phyloP scores from a whole-genome alignment of 2,888 invertebrate species.

The Perdita meconis region DNA sequence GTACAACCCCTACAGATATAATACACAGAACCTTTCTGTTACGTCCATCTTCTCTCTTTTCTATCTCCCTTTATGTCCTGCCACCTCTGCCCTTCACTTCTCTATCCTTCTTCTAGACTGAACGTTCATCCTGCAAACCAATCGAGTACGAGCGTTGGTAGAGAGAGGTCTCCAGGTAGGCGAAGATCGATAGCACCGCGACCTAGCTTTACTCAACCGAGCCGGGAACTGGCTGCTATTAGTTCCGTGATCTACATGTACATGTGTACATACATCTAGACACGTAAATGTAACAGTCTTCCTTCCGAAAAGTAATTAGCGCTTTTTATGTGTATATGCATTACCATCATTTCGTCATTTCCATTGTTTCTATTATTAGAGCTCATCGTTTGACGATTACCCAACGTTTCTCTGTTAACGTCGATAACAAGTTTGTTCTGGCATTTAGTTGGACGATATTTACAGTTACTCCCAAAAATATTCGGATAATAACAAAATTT shows the following conservation, averaged over 20 bases:
- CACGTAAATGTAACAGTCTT: background rate
- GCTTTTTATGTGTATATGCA: slow-evolving; percentile 33
- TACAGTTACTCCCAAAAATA: too few relatives aligned
- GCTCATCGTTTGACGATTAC: slow-evolving; percentile 24
- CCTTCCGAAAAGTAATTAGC: slow-evolving; percentile 59
- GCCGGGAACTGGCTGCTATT: slow-evolving; percentile 76
- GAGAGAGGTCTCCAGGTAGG: slow-evolving; percentile 79
- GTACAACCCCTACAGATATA: slow-evolving; percentile 34
- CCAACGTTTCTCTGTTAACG: background rate
- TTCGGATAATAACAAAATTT: too few relatives aligned
- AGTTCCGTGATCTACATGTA: slow-evolving; percentile 70
- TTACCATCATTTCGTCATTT: background rate
- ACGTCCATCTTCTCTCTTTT: slow-evolving; percentile 15
- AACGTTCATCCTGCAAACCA: slow-evolving; percentile 65
- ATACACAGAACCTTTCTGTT: slow-evolving; percentile 58
- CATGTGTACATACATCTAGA: slow-evolving; percentile 14
- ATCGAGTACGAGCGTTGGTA: slow-evolving; percentile 62
- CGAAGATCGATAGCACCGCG: slow-evolving; percentile 81
- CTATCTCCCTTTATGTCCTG: slow-evolving; percentile 50
- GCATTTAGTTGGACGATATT: background rate
- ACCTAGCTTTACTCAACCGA: slow-evolving; percentile 81
- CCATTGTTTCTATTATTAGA: slow-evolving; percentile 8
- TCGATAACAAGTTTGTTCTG: background rate
- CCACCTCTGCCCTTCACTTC: slow-evolving; percentile 22
- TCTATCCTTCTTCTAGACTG: slow-evolving; percentile 48